Percentiles rank a stretch among this genome's conserved stretches.
Conservation (phyloP, 2,888 invertebrate genomes). For the Cosmopolites sordidus region DNA sequence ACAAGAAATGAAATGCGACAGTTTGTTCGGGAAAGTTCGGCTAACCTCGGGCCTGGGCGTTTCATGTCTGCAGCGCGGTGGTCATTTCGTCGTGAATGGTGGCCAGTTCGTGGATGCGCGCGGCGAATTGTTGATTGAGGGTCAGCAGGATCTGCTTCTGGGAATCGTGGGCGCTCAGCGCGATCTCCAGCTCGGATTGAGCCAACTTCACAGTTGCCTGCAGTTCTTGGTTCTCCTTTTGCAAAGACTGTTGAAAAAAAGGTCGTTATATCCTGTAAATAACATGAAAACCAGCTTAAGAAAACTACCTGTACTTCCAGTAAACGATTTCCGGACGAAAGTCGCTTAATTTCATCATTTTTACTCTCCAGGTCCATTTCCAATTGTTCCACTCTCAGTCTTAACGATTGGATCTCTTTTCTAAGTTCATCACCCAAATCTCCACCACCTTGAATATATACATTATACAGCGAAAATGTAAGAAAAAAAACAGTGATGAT, state of each 20-base stretch:
- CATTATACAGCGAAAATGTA: constrained; percentile 5
- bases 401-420: constrained; percentile 66
- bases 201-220: constrained; percentile 67
- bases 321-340: constrained; percentile 48
- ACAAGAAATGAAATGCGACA: not conserved
- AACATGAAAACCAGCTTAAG: not conserved
- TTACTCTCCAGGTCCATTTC: constrained; percentile 78
- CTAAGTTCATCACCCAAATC: constrained; percentile 74
- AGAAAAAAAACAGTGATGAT: not conserved
- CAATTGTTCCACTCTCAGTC: constrained; percentile 77
- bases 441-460: constrained; percentile 58
- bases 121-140: constrained; percentile 76
- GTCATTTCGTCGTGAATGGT: constrained; percentile 80
- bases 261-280: too few relatives aligned
- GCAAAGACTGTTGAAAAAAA: constrained; percentile 41
- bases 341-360: constrained; percentile 72
- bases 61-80: constrained; percentile 55
- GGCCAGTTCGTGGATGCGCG: constrained; percentile 73
- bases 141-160: constrained; percentile 77
- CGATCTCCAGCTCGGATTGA: constrained; percentile 75
- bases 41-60: constrained; percentile 1
- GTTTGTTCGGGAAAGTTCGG: not conserved
- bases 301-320: constrained; percentile 36
- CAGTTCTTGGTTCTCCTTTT: constrained; percentile 63
- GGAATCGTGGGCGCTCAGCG: constrained; percentile 74